Percentiles rank a stretch among this genome's conserved stretches.
These are phyloP conservation scores for human (Homo sapiens) DNA, from an alignment of 2,113 vertebrate genomes.

Conservation along the genomic window DNA sequence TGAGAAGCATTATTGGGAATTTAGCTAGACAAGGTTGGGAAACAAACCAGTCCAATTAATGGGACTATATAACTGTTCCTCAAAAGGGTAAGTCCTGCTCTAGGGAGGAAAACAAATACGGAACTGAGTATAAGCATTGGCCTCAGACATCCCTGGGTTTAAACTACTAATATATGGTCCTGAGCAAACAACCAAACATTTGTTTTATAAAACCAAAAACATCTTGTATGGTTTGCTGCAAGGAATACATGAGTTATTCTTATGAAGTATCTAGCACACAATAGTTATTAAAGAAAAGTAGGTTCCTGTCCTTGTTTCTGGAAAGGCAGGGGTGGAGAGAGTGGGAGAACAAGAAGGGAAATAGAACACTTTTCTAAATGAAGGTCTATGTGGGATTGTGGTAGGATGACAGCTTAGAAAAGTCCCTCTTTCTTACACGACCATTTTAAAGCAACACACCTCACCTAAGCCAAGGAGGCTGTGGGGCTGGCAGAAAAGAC, in stretches of 20 bases:
- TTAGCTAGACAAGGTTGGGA: neutral
- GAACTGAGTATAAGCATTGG: neutral
- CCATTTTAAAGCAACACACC: neutral
- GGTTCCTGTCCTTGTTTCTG: neutral
- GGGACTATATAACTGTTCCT: neutral
- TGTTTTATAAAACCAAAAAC: neutral
- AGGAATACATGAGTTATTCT: neutral
- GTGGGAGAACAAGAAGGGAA: neutral
- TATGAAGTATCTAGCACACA: neutral
- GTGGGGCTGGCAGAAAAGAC: neutral
- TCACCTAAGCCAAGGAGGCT: neutral
- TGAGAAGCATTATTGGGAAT: neutral
- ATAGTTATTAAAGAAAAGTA: neutral
- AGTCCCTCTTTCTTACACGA: neutral
- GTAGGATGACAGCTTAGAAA: neutral
- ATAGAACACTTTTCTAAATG: neutral
- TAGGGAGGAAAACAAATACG: neutral
- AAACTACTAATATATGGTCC: neutral
- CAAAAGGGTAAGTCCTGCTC: neutral
- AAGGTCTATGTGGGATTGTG: neutral
- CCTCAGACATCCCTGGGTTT: neutral
- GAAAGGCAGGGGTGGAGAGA: neutral
- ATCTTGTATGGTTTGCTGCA: accelerated
- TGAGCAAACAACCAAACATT: neutral
- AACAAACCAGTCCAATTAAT: constrained; percentile 32